These are phyloP conservation scores for Chaenocephalus aceratus DNA, from an alignment of 2,113 vertebrate genomes.

Conservation along the genomic window DNA sequence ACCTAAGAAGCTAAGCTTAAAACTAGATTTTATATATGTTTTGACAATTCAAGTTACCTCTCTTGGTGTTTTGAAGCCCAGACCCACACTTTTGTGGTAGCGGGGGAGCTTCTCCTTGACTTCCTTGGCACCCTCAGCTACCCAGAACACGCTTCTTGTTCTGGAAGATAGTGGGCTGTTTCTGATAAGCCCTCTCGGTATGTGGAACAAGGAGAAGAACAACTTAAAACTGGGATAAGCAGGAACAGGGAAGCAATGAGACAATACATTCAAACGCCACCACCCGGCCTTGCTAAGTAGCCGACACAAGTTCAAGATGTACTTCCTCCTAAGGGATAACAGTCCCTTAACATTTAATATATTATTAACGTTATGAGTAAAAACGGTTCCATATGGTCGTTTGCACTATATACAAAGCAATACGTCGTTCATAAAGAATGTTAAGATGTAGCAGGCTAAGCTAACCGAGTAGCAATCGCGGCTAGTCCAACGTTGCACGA, in stretches of 20 bases:
- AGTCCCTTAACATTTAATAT: accelerated
- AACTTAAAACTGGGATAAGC: not conserved
- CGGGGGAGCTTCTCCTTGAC: constrained; percentile 94
- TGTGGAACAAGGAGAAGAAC: constrained; percentile 45
- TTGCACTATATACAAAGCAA: not conserved
- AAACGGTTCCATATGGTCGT: accelerated
- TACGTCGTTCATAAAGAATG: accelerated
- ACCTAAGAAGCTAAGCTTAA: accelerated
- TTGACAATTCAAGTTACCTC: constrained; percentile 81
- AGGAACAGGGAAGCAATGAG: accelerated
- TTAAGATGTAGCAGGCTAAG: constrained; percentile 11
- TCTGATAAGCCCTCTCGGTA: constrained; percentile 96
- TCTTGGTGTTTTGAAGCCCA: constrained; percentile 97
- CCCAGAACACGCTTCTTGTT: constrained; percentile 95
- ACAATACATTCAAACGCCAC: not conserved
- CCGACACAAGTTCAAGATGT: accelerated
- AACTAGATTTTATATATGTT: accelerated
- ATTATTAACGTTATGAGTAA: accelerated
- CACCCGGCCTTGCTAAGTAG: not conserved
- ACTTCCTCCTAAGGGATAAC: not conserved
- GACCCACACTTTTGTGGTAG: constrained; percentile 92
- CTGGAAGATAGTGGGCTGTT: constrained; percentile 99
- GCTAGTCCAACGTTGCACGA: constrained; percentile 59
- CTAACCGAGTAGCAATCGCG: constrained; percentile 53
- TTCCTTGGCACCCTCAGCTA: constrained; percentile 90